phyloP scores from a whole-genome alignment of 2,797 vertebrate species.

The Carcharodon carcharias region DNA sequence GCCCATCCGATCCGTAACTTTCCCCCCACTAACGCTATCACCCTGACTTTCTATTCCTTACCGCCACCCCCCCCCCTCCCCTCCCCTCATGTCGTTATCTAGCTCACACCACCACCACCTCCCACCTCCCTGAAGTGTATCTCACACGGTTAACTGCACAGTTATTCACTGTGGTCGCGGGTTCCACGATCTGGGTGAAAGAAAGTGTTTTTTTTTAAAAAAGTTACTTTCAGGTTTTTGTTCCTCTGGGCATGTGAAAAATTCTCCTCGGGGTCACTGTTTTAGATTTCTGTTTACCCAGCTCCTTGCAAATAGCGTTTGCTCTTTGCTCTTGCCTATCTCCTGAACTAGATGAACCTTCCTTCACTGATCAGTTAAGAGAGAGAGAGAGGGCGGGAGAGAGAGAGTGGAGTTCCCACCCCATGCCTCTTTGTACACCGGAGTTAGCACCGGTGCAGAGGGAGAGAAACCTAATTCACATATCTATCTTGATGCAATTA shows the following conservation, averaged over 20 bases:
- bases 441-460: background rate
- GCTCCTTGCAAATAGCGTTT: background rate
- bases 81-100: no score
- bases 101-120: no score
- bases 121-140: no score
- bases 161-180: no score
- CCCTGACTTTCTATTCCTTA: background rate
- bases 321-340: background rate
- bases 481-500: background rate
- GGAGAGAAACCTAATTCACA: background rate
- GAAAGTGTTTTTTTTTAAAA: no score
- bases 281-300: background rate
- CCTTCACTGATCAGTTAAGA: background rate
- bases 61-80: no score
- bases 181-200: background rate
- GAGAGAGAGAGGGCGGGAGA: background rate
- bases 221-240: background rate
- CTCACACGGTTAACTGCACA: no score
- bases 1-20: background rate
- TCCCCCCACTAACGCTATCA: background rate
- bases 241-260: background rate
- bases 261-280: background rate
- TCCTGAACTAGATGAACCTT: background rate
- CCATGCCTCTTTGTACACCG: no score
- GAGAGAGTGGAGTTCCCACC: background rate